phyloP scores from a whole-genome alignment of 2,888 invertebrate species.

The Volucella inflata region DNA sequence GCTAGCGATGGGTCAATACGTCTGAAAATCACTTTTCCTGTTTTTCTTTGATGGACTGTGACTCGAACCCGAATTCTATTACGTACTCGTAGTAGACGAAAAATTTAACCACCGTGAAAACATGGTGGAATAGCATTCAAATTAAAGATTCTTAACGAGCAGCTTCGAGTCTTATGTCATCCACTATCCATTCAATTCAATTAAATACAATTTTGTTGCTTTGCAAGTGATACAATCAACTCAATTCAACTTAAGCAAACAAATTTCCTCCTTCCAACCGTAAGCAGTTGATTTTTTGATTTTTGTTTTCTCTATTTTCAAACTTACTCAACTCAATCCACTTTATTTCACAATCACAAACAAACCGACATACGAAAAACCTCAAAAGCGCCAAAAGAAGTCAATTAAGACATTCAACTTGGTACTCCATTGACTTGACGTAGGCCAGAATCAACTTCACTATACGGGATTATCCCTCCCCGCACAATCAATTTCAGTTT shows the following conservation, averaged over 20 bases:
- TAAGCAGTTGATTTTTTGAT: neutral
- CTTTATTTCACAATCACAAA: neutral
- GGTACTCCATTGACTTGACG: neutral
- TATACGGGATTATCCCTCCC: conserved; percentile 32
- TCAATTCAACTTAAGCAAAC: conserved; percentile 43
- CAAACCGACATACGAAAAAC: conserved; percentile 2
- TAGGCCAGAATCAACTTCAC: conserved; percentile 16
- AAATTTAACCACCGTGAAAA: neutral
- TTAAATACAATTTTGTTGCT: conserved; percentile 41
- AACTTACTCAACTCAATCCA: neutral
- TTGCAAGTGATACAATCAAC: conserved; percentile 56
- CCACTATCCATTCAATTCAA: conserved; percentile 39
- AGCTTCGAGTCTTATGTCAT: conserved; percentile 18
- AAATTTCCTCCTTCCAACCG: conserved; percentile 22
- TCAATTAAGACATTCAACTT: conserved; percentile 36
- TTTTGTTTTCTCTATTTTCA: neutral
- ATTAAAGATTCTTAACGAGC: conserved; percentile 15
- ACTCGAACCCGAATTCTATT: too few relatives aligned
- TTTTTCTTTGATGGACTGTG: too few relatives aligned
- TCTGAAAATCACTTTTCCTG: too few relatives aligned
- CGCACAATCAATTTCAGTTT: conserved; percentile 36
- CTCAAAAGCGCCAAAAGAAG: conserved; percentile 31
- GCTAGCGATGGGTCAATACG: too few relatives aligned
- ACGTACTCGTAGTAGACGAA: neutral
- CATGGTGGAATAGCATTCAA: neutral